phyloP scores from a whole-genome alignment of 2,113 vertebrate genomes.

The Cygnus buccinator region DNA sequence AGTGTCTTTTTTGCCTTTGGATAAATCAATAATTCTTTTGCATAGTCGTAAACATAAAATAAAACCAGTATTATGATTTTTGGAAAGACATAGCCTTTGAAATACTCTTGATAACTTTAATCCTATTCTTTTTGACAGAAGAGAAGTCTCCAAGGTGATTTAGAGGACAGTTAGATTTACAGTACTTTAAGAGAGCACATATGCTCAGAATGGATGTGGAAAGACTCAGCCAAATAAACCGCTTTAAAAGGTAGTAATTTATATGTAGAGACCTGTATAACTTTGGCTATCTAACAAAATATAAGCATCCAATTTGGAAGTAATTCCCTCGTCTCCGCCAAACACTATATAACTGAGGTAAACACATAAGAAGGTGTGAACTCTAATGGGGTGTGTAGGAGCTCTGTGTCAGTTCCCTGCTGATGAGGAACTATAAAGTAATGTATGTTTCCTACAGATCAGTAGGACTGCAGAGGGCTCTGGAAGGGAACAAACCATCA shows the following conservation, averaged over 20 bases:
- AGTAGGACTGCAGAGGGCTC: not conserved
- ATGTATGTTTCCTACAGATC: not conserved
- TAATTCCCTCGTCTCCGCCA: not conserved
- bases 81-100: not conserved
- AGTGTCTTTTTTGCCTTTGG: not conserved
- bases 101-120: conserved; percentile 15
- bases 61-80: not conserved
- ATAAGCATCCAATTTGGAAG: not conserved
- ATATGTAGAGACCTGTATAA: not conserved
- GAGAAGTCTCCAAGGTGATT: conserved; percentile 25
- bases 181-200: not conserved
- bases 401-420: not conserved
- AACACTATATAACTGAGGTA: not conserved
- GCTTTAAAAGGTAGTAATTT: not conserved
- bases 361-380: not conserved
- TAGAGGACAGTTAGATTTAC: conserved; percentile 7
- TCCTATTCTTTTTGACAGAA: conserved; percentile 16
- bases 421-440: not conserved
- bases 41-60: conserved; percentile 8
- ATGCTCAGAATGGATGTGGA: not conserved
- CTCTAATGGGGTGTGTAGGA: not conserved
- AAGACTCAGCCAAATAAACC: not conserved
- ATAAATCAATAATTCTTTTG: conserved; percentile 39
- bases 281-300: conserved; percentile 6
- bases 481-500: not conserved